Evolutionary conservation across 2,113 vertebrate species (phyloP).

Genomic region (Piprites chloris): DNA sequence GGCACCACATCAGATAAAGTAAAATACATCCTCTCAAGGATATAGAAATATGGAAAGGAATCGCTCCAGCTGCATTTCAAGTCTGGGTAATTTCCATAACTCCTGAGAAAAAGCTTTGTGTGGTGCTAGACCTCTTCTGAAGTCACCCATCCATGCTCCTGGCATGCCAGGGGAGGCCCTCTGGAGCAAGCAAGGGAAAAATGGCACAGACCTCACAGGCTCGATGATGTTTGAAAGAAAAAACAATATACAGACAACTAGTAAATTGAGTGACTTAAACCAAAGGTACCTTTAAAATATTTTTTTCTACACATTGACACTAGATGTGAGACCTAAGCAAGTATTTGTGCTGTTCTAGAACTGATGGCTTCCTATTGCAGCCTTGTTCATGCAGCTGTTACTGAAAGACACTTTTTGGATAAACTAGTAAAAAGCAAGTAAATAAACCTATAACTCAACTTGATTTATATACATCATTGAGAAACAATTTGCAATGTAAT

Average conservation of each 20-base stretch:
- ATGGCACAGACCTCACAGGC: not conserved
- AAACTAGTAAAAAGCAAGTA: not conserved
- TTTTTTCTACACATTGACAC: not conserved
- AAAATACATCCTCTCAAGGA: conserved; percentile 36
- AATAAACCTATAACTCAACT: not conserved
- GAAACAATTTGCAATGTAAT: not conserved
- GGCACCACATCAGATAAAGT: conserved; percentile 45
- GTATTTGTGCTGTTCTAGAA: not conserved
- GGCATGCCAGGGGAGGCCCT: fast-evolving
- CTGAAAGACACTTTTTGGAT: not conserved
- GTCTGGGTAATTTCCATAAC: not conserved
- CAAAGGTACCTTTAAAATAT: not conserved
- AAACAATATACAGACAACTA: not conserved
- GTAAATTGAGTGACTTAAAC: not conserved
- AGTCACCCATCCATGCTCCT: not conserved
- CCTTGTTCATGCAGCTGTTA: not conserved
- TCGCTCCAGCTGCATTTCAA: not conserved
- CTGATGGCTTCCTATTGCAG: not conserved
- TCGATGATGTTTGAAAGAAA: not conserved
- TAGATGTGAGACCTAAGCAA: not conserved
- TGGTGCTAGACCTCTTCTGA: not conserved
- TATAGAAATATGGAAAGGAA: conserved; percentile 7
- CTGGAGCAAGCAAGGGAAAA: not conserved
- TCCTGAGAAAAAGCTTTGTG: not conserved
- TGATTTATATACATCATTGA: not conserved